These are phyloP conservation scores for Bradypodion pumilum DNA, from an alignment of 2,797 vertebrate species.

Conservation along the genomic window DNA sequence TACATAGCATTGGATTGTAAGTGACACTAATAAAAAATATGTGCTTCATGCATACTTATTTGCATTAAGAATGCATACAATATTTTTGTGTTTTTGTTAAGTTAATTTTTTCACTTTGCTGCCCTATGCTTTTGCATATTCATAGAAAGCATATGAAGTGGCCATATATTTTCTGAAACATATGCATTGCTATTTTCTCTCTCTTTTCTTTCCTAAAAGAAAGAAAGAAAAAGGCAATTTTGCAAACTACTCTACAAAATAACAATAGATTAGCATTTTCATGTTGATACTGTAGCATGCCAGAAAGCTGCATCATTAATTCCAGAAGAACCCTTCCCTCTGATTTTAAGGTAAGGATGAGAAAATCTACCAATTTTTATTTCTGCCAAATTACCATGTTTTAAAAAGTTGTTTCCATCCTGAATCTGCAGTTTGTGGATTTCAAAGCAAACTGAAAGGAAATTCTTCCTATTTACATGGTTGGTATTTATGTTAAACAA, in stretches of 20 bases:
- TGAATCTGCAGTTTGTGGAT: not conserved
- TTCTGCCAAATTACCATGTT: not conserved
- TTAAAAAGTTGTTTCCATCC: not conserved
- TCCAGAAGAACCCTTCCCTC: not conserved
- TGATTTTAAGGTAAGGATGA: not conserved
- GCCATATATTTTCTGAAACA: not conserved
- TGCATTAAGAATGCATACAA: conserved; percentile 38
- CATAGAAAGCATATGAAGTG: not conserved
- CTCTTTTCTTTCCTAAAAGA: too few species aligned
- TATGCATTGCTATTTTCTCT: not conserved
- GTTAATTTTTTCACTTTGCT: not conserved
- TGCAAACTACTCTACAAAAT: not conserved
- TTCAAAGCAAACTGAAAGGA: too few species aligned
- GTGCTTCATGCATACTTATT: conserved; percentile 45
- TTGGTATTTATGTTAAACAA: too few species aligned
- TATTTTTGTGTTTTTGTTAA: not conserved
- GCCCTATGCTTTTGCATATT: not conserved
- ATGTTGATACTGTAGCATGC: not conserved
- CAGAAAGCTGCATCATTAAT: not conserved
- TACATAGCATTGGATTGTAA: not conserved
- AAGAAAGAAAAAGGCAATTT: not conserved
- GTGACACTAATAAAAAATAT: conserved; percentile 39
- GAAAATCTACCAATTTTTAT: not conserved
- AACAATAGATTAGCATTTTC: not conserved
- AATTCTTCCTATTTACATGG: too few species aligned